phyloP scores from a whole-genome alignment of 2,113 vertebrate species.

The Hydrochoerus hydrochaeris region DNA sequence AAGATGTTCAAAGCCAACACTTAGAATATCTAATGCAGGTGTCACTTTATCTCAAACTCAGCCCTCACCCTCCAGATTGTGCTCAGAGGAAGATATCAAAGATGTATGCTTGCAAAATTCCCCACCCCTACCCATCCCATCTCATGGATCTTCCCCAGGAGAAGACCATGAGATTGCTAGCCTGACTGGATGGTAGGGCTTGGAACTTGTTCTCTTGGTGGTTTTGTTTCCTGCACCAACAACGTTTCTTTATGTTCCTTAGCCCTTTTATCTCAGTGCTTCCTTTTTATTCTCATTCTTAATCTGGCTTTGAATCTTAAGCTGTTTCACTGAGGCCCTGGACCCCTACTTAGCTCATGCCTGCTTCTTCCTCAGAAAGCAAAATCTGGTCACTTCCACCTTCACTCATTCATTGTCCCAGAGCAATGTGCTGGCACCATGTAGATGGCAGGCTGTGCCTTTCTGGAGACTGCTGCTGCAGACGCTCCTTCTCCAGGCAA shows the following conservation, averaged over 20 bases:
- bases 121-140: not conserved
- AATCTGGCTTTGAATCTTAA: too few species aligned
- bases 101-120: not conserved
- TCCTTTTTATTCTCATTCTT: not conserved
- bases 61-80: too few species aligned
- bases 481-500: not conserved
- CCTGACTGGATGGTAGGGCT: too few species aligned
- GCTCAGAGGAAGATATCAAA: not conserved
- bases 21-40: not conserved
- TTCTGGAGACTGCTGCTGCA: not conserved
- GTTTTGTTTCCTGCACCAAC: not conserved
- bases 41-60: not conserved
- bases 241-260: not conserved
- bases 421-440: not conserved
- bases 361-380: not conserved
- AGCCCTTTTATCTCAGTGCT: not conserved
- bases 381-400: not conserved
- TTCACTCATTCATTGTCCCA: not conserved
- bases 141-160: accelerated
- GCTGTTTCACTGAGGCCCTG: not conserved
- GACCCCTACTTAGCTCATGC: not conserved
- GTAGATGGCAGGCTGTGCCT: not conserved
- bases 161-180: accelerated
- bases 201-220: too few species aligned
- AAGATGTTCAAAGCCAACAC: not conserved